phyloP scores from a whole-genome alignment of 2,113 vertebrate species.

The Pitta sordida region DNA sequence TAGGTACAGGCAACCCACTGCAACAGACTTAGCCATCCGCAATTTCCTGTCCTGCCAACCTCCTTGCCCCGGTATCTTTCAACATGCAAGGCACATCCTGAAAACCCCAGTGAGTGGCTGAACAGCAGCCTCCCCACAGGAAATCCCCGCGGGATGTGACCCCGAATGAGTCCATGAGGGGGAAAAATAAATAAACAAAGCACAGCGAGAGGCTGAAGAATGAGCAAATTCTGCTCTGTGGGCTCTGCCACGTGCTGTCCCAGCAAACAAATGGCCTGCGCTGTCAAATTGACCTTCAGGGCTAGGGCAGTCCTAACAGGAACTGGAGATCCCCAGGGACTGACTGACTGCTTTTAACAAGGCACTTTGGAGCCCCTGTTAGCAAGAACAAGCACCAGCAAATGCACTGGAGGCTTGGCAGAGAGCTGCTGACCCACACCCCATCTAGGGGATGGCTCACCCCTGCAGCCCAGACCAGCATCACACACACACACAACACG shows the following conservation, averaged over 20 bases:
- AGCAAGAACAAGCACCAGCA: neutral
- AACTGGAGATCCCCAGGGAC: neutral
- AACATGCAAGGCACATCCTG: neutral
- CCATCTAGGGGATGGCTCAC: accelerated
- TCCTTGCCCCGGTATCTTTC: accelerated
- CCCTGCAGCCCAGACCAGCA: neutral
- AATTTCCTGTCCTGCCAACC: neutral
- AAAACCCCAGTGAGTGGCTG: neutral
- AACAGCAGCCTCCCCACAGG: neutral
- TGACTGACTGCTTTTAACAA: neutral
- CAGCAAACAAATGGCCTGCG: neutral
- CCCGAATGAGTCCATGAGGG: accelerated
- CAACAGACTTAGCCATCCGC: neutral
- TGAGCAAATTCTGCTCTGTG: neutral
- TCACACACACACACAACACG: accelerated
- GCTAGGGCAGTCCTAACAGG: neutral
- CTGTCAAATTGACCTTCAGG: constrained; percentile 11
- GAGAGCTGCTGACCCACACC: neutral
- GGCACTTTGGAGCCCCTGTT: neutral
- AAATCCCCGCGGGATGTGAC: neutral
- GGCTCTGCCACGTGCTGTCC: neutral
- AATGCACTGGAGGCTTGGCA: accelerated
- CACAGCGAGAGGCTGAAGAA: neutral
- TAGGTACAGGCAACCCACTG: neutral
- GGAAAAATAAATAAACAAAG: constrained; percentile 3